A percentile compares a stretch with the other conserved stretches of the same genome.
Conservation (phyloP, 2,797 vertebrate species). For the Cottoperca gobio region DNA sequence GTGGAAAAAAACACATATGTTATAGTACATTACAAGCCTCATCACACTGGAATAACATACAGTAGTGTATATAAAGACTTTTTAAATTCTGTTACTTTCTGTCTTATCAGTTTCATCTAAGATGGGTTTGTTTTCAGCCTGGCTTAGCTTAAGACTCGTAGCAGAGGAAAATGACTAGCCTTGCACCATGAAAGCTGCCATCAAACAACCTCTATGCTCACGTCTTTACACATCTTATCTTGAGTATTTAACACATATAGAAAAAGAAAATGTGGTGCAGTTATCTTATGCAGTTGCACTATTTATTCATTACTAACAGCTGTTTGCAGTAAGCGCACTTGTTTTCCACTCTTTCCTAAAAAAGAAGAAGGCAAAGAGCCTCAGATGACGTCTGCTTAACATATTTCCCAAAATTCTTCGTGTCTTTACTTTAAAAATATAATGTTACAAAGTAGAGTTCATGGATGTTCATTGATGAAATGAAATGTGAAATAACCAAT, state of each 20-base stretch:
- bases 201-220: background rate
- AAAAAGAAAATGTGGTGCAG: constrained; percentile 29
- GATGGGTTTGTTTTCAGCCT: background rate
- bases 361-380: background rate
- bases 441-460: background rate
- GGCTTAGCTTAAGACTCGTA: background rate
- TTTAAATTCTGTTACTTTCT: background rate
- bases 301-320: constrained; percentile 35
- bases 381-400: no score
- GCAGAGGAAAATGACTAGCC: no score
- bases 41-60: background rate
- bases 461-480: background rate
- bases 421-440: background rate
- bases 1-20: no score
- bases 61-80: background rate
- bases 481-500: background rate
- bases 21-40: no score
- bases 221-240: background rate
- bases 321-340: background rate
- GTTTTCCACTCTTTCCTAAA: background rate
- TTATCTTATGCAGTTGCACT: background rate
- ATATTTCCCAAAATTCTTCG: background rate
- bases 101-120: background rate
- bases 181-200: background rate
- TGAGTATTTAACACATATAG: constrained; percentile 19